Percentiles rank a stretch among this genome's conserved stretches.
These are phyloP conservation scores for Diloba caeruleocephala DNA, from an alignment of 2,888 invertebrate genomes.

Conservation along the genomic window DNA sequence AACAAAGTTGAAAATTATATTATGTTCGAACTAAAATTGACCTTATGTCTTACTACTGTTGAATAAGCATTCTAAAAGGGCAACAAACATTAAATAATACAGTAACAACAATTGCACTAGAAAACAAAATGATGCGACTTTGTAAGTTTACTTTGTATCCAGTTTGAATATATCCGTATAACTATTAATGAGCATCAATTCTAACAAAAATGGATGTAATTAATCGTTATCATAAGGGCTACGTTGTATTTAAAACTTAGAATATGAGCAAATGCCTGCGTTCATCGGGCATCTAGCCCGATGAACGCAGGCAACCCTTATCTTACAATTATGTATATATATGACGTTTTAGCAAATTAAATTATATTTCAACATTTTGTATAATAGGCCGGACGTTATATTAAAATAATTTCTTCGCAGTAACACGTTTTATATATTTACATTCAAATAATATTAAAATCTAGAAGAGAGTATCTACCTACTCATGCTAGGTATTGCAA, in stretches of 20 bases:
- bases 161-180: not conserved
- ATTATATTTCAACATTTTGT: conserved; percentile 45
- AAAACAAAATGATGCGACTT: too few species aligned
- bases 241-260: conserved; percentile 19
- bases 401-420: conserved; percentile 45
- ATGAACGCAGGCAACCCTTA: conserved; percentile 38
- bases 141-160: too few species aligned
- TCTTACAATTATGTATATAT: conserved; percentile 25
- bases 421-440: conserved; percentile 19
- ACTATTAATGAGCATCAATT: conserved; percentile 22
- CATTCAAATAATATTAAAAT: conserved; percentile 51
- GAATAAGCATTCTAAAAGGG: too few species aligned
- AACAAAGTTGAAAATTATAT: too few species aligned
- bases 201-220: conserved; percentile 23
- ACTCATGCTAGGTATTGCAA: conserved; percentile 36
- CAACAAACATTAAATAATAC: too few species aligned
- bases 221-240: conserved; percentile 23
- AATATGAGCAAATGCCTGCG: conserved; percentile 45
- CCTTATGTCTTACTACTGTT: too few species aligned
- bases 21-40: too few species aligned
- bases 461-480: conserved; percentile 58
- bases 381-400: conserved; percentile 51
- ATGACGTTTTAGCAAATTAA: conserved; percentile 45
- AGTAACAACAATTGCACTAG: too few species aligned
- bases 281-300: conserved; percentile 7